Base-by-base conservation (phyloP, 2,888 invertebrate genomes). In the Ophion ventricosus region DNA sequence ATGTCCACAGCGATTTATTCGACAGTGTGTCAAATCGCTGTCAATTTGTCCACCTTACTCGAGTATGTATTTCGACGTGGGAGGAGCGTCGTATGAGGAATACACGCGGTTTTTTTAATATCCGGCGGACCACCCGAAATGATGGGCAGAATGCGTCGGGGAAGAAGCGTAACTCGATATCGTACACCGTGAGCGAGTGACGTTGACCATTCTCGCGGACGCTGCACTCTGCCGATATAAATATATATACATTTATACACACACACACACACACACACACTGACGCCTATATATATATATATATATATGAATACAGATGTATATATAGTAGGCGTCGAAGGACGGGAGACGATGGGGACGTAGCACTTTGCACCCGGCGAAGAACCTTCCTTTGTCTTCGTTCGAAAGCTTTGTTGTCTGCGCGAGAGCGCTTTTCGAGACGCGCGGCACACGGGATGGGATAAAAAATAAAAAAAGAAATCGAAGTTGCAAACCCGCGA, bases 91-190 rank as follows among this genome's bases (percentile, higher is more conserved):
- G 35, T 56, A 14, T 26, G 23, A 14, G 20, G 11, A 14, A 10
- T 1, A 73, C 69, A 61, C 66, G 54, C 56, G 29, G 17, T 49
- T 57, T 14, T 20, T 54, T 54, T 66, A 70, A 69, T 63, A 70
- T 78, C 61, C 78, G 70, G 35, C 26, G 78, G 90, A 90, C 89
- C 90, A 90, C 89, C 90, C 88, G 86, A 90, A 90, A 88, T 86
- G 73, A 61, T 77, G 66, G 86, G 85, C 75, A 64, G 72, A 67
- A 72, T 80, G 80, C 49, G 72, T 79, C 77, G 49, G 49, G 49
- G 80, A 63, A 70, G 59, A 70, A 81, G 64, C 70, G 88, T 88
- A 90, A 90, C 85, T 73, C 83, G 87, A 90, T 78, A 87, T 81
- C 72, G 23, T 66, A 66, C 73, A 83, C 26, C 67, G 69, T 25